Base-by-base conservation (phyloP, 2,113 vertebrate species). In the Crocuta crocuta region DNA sequence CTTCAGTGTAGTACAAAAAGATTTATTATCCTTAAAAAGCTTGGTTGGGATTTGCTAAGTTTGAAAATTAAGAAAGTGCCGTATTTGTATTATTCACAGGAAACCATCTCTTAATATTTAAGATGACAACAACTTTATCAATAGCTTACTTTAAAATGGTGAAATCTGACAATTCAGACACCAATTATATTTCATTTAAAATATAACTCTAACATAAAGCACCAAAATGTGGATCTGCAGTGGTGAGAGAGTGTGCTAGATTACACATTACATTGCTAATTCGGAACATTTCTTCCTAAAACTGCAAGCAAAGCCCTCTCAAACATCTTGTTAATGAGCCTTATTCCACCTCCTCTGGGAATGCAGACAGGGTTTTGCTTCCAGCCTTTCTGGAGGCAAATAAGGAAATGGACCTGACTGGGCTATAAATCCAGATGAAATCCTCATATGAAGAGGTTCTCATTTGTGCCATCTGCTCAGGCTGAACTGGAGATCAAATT, bases 351-450 rank as follows among this genome's bases (percentile, higher is more conserved):
- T 96, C 89, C 81, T 50, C 48, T 84, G 96, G 92, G 92, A 97
- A 90, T 21, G n/a, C 81, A 96, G 45, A 87, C 71, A 84, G 78
- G 15, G 23, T 70, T 91, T 94, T 89, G 76, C 90, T 92, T 96
- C 55, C 19, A 79, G 87, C 48, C 80, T 94, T 95, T 97, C 89
- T 96, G 92, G 88, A 96, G 84, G 84, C 87, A 35, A 92, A 83
- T 68, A 45, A 78, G 58, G 90, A 94, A 97, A 92, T 87, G n/a
- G 89, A 78, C 35, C 92, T 88, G 92, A 55, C 58, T 50, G n/a
- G 96, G 84, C 92, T 73, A 92, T 97, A 92, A 95, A 96, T 97
- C 94, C 91, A 95, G 88, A 96, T 94, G 94, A 98, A 95, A 91
- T 19, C 10, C 33, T 92, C n/a, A 7, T n/a, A 24, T 53, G 95